Evolutionary conservation across 2,113 vertebrate genomes (phyloP).

Genomic region (Chionis minor): DNA sequence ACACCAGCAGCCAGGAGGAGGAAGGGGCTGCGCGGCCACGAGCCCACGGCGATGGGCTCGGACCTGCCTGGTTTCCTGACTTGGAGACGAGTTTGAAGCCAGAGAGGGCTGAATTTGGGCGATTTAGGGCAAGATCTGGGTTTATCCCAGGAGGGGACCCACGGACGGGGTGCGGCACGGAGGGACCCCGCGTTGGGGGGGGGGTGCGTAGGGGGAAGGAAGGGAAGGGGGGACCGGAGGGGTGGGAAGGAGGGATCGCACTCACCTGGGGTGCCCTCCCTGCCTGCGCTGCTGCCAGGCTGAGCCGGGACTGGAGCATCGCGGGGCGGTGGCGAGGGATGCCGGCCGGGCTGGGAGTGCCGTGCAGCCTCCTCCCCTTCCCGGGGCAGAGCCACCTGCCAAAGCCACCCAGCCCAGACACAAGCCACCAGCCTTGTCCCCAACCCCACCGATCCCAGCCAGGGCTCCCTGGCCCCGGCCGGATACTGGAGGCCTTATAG

Average conservation of each 20-base stretch:
- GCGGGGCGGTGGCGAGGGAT: not conserved
- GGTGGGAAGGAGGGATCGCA: not conserved
- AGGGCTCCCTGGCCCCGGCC: fast-evolving
- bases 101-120: not conserved
- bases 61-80: not conserved
- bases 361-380: constrained; percentile 50
- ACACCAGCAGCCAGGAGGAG: not conserved
- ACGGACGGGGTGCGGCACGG: fast-evolving
- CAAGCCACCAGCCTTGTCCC: not conserved
- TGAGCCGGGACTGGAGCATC: constrained; percentile 45
- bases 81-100: not conserved
- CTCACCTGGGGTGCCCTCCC: constrained; percentile 14
- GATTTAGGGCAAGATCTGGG: not conserved
- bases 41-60: not conserved
- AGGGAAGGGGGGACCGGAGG: too few species aligned
- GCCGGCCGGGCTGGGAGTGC: not conserved
- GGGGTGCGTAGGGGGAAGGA: too few species aligned
- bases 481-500: not conserved
- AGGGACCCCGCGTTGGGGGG: fast-evolving
- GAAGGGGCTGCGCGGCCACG: not conserved
- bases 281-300: constrained; percentile 13
- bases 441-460: fast-evolving
- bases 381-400: constrained; percentile 50
- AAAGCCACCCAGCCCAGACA: not conserved
- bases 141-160: not conserved